Conservation (phyloP, 2,888 invertebrate species). For the Cataglyphis rosenhaueri region DNA sequence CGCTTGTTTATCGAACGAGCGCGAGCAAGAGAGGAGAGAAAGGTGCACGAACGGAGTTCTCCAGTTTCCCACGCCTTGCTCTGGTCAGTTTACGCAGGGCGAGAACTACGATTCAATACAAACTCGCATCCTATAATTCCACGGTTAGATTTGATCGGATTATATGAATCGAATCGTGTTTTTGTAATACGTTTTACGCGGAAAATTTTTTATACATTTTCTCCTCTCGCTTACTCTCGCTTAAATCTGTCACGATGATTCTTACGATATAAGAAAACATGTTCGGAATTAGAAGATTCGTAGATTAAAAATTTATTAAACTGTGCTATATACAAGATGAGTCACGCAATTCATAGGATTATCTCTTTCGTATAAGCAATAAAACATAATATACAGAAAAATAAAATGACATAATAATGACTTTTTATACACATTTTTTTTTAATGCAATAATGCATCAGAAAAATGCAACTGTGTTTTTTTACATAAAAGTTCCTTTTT, state of each 20-base stretch:
- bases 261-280: background rate
- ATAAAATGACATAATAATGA: no score
- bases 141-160: background rate
- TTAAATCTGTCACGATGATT: background rate
- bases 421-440: no score
- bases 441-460: no score
- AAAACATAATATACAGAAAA: no score
- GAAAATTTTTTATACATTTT: background rate
- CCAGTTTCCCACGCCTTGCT: slow-evolving; percentile 64
- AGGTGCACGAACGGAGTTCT: slow-evolving; percentile 54
- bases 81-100: slow-evolving; percentile 51
- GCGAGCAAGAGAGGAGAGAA: slow-evolving; percentile 28
- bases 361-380: no score
- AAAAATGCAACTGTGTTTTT: no score
- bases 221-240: background rate
- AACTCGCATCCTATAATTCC: slow-evolving; percentile 4
- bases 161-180: slow-evolving; percentile 21
- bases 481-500: no score
- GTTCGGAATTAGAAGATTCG: background rate
- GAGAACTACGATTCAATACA: background rate
- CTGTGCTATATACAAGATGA: background rate
- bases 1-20: slow-evolving; percentile 13
- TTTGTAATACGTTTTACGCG: slow-evolving; percentile 3
- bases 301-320: background rate
- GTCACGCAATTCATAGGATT: no score